phyloP scores from a whole-genome alignment of 92 coral and sea anemone species.

The Umimayanthus chanpuru region DNA sequence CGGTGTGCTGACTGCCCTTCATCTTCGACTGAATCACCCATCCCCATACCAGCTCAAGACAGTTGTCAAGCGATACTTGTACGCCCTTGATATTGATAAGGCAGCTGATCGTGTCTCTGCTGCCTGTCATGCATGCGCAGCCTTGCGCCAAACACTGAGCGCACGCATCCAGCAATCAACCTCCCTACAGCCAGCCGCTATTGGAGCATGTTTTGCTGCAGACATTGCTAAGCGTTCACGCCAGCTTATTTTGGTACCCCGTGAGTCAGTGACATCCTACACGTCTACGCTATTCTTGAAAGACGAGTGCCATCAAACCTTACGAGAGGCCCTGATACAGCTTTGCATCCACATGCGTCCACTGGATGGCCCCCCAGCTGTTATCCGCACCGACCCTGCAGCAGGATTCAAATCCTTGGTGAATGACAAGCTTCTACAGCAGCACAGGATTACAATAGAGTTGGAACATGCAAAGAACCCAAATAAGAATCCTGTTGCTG shows the following conservation, averaged over 20 bases:
- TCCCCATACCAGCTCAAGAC: slow-evolving; percentile 61
- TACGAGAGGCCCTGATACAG: too few species aligned
- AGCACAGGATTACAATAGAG: too few species aligned
- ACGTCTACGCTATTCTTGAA: too few species aligned
- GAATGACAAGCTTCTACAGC: too few species aligned
- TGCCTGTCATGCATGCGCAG: slow-evolving; percentile 59
- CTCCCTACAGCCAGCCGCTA: slow-evolving; percentile 50
- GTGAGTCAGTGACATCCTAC: too few species aligned
- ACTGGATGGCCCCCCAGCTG: neutral
- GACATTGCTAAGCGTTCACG: slow-evolving; percentile 46
- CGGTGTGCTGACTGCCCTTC: slow-evolving; percentile 66
- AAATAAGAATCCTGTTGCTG: too few species aligned
- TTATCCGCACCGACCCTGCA: neutral
- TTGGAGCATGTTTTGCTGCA: slow-evolving; percentile 60
- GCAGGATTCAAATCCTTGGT: neutral
- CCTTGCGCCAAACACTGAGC: slow-evolving; percentile 47
- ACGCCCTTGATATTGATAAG: slow-evolving; percentile 63
- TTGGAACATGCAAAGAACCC: too few species aligned
- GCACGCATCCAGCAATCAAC: slow-evolving; percentile 60
- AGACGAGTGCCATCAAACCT: too few species aligned
- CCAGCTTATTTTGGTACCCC: too few species aligned
- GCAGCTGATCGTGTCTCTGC: slow-evolving; percentile 51
- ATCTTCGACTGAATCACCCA: slow-evolving; percentile 60
- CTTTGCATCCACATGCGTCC: too few species aligned
- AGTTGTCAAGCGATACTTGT: slow-evolving; percentile 63